phyloP scores from a whole-genome alignment of 2,888 invertebrate genomes.

The Taenaris catops region DNA sequence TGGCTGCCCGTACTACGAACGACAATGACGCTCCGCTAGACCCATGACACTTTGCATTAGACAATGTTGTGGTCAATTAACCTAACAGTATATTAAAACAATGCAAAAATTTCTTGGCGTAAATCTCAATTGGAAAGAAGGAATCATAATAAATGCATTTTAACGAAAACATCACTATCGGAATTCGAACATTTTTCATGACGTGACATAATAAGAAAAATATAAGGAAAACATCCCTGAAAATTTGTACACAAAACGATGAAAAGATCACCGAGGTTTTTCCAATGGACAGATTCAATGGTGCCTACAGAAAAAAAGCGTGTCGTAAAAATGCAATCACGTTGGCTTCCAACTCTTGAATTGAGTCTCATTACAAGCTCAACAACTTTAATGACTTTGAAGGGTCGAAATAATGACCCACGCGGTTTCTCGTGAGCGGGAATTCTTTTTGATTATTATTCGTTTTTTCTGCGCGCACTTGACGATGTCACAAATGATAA shows the following conservation, averaged over 20 bases:
- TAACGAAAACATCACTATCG: too few relatives aligned
- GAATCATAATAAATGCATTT: too few relatives aligned
- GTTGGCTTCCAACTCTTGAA: slow-evolving; percentile 16
- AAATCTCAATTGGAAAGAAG: too few relatives aligned
- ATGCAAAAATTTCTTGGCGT: too few relatives aligned
- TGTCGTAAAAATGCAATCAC: slow-evolving; percentile 22
- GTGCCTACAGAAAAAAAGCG: slow-evolving; percentile 11
- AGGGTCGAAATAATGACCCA: slow-evolving; percentile 13
- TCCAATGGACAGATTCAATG: slow-evolving; percentile 16
- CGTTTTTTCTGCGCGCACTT: slow-evolving; percentile 2
- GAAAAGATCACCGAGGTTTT: slow-evolving; percentile 3
- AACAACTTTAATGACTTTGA: slow-evolving; percentile 17
- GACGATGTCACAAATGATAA: not conserved
- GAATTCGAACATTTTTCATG: too few relatives aligned
- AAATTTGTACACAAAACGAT: not conserved
- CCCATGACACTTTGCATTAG: too few relatives aligned
- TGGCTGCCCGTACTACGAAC: too few relatives aligned
- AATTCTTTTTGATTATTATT: slow-evolving; percentile 1
- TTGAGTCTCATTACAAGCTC: slow-evolving; percentile 21
- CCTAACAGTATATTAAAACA: too few relatives aligned
- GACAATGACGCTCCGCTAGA: too few relatives aligned
- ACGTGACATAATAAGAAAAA: too few relatives aligned
- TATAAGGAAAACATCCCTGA: not conserved
- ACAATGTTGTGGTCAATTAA: too few relatives aligned
- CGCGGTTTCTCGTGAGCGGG: slow-evolving; percentile 4